Conservation (phyloP, 2,888 invertebrate species). For the Caenorhabditis angaria region DNA sequence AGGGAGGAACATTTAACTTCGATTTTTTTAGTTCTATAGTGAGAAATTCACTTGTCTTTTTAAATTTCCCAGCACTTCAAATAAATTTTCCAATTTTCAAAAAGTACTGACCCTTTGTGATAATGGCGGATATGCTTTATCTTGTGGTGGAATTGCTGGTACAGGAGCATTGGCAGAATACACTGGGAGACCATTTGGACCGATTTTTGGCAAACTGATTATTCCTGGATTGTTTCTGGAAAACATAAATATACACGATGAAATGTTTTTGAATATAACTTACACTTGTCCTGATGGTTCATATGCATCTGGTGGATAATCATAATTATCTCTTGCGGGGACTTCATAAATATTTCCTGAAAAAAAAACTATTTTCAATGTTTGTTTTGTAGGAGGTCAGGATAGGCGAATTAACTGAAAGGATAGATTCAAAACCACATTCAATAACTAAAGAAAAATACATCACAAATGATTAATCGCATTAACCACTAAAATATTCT, state of each 20-base stretch:
- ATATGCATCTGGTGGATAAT: conserved; percentile 44
- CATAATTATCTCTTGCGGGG: conserved; percentile 52
- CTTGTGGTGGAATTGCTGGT: neutral
- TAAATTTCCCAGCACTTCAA: no score
- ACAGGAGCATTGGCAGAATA: conserved; percentile 27
- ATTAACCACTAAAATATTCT: no score
- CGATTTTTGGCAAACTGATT: conserved; percentile 55
- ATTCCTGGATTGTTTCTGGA: conserved; percentile 39
- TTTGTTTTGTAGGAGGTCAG: neutral
- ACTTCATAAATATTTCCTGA: conserved; percentile 50
- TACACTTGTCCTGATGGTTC: neutral
- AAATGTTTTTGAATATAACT: no score
- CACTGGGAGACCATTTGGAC: conserved; percentile 55
- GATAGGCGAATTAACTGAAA: neutral
- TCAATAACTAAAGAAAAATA: neutral
- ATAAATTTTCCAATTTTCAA: no score
- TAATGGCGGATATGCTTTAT: conserved; percentile 44
- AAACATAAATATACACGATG: neutral
- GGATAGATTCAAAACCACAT: conserved; percentile 2
- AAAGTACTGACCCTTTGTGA: conserved; percentile 47
- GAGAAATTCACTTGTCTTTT: neutral
- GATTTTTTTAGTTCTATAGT: conserved; percentile 6
- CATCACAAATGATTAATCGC: neutral
- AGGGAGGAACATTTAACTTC: conserved; percentile 11
- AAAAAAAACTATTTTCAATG: neutral